Evolutionary conservation across 1,140 invertebrate genomes (phyloP).

Genomic region (Drosophila leontia): DNA sequence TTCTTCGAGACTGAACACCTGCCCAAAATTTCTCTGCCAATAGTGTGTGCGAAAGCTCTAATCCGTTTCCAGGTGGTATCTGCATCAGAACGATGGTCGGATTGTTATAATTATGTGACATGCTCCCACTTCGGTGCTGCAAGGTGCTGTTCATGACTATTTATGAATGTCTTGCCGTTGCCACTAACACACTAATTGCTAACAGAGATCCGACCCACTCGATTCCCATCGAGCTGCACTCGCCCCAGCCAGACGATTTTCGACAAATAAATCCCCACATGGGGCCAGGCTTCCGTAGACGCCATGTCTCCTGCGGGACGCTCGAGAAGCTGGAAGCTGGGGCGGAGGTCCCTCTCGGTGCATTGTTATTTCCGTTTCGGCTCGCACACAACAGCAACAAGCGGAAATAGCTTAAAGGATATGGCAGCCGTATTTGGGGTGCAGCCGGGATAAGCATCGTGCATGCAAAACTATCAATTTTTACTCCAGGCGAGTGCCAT

Average conservation of each 20-base stretch:
- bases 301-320: slow-evolving; percentile 2
- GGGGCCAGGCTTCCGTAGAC: slow-evolving; percentile 17
- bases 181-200: slow-evolving; percentile 47
- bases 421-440: slow-evolving; percentile 66
- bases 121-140: background rate
- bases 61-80: background rate
- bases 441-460: slow-evolving; percentile 23
- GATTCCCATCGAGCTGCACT: slow-evolving; percentile 29
- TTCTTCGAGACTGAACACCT: background rate
- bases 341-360: slow-evolving; percentile 35
- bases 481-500: slow-evolving; percentile 25
- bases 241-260: slow-evolving; percentile 31
- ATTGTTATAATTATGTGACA: slow-evolving; percentile 31
- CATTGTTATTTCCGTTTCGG: slow-evolving; percentile 80
- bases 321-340: background rate
- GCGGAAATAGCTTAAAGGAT: slow-evolving; percentile 80
- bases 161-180: slow-evolving; percentile 39
- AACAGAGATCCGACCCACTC: slow-evolving; percentile 29
- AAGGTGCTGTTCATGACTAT: slow-evolving; percentile 40
- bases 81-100: background rate
- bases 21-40: too few species aligned
- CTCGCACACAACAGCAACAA: slow-evolving; percentile 66
- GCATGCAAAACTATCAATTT: slow-evolving; percentile 55
- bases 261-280: slow-evolving; percentile 50
- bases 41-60: background rate